These are phyloP conservation scores for Drosophila kikkawai DNA, from an alignment of 1,140 invertebrate genomes.

Conservation along the genomic window DNA sequence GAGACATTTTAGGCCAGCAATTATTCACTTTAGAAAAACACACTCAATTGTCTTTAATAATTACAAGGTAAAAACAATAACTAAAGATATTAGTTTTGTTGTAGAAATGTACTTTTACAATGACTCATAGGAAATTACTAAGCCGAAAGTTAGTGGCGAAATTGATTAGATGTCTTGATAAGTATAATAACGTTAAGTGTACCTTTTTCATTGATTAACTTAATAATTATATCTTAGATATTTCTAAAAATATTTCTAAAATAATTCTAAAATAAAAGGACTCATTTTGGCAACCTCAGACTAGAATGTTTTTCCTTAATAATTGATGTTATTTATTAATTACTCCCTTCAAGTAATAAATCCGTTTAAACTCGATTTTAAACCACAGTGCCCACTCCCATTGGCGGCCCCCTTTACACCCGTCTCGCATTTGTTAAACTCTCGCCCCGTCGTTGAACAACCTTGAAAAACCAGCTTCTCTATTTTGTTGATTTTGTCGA, in stretches of 20 bases:
- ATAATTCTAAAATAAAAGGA: no score
- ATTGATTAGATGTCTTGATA: slow-evolving; percentile 2
- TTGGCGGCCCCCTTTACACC: neutral
- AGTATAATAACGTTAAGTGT: neutral
- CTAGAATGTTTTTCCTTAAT: accelerated
- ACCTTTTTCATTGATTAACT: no score
- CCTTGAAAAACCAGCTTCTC: slow-evolving; percentile 76
- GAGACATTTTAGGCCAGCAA: neutral
- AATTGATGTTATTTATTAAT: neutral
- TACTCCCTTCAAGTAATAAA: neutral
- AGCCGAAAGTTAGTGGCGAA: neutral
- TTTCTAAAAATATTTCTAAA: no score
- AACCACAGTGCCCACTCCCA: slow-evolving; percentile 50
- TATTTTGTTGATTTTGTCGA: slow-evolving; percentile 38
- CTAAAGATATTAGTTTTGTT: neutral
- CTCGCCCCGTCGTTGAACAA: slow-evolving; percentile 34
- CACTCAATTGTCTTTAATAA: slow-evolving; percentile 9
- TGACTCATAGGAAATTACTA: neutral
- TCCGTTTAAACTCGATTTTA: neutral
- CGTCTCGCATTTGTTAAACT: slow-evolving; percentile 23
- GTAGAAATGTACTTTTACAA: neutral
- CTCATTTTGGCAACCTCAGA: neutral
- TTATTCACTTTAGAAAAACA: slow-evolving; percentile 4
- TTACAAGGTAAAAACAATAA: slow-evolving; percentile 7
- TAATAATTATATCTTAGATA: no score